Base-by-base conservation (phyloP, 2,113 vertebrate genomes). In the Myocastor coypus region DNA sequence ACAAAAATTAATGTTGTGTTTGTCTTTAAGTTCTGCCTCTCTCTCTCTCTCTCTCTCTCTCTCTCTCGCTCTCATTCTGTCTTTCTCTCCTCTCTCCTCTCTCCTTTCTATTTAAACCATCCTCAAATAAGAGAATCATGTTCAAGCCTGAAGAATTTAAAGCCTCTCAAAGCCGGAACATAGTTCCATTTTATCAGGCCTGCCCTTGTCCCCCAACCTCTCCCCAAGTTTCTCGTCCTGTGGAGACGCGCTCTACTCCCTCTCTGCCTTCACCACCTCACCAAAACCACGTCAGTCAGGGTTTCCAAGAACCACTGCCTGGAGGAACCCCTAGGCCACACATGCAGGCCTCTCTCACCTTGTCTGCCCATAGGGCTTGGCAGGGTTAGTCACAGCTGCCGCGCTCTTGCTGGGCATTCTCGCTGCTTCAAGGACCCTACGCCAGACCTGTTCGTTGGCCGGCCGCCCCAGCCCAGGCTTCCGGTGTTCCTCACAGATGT, bases 341-440 rank as follows among this genome's bases (percentile, higher is more conserved):
- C 73, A n/a, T n/a, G 61, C 30, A 61, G 12, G 9, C 3, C 8
- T 66, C 37, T 13, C 37, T 61, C 34, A 24, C 40, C 28, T 19
- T 1, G 87, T 32, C n/a, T 32, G 8, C 40, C 16, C 16, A 3
- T 0, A 7, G 32, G 5, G 3, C 32, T 37, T 50, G 34, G 16
- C 46, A 22, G 20, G 6, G 5, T 66, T 59, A 42, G 2, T 40
- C 46, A 17, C 13, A 82, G 24, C 4, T 4, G 46, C 4, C 5
- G 46, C 16, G 69, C 20, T 69, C 32, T 30, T 71, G 59, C 28
- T 28, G 22, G 11, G 30, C 82, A 40, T 83, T 50, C 57, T 26
- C 6, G 1, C 16, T 2, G 24, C 8, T 42, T 64, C 75, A 13
- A 0, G 4, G 12, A 55, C 32, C 37, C n/a, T 61, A 52, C 0